phyloP scores from a whole-genome alignment of 2,888 invertebrate species.

The Drosophila subsilvestris region DNA sequence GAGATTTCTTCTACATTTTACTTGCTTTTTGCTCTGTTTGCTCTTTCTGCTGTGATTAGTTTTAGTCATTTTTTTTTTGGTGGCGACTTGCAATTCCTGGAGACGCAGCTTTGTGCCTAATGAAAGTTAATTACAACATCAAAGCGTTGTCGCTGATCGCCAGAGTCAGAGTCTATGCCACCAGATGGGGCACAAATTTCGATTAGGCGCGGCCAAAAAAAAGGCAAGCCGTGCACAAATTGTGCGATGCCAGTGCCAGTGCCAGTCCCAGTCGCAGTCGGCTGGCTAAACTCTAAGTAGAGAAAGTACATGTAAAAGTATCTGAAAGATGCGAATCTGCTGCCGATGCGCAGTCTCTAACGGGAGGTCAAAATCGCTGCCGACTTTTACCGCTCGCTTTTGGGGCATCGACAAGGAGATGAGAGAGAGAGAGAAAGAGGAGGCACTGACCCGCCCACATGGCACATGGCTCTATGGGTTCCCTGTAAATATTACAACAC shows the following conservation, averaged over 20 bases:
- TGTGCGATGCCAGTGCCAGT: constrained; percentile 49
- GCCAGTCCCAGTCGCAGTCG: not conserved
- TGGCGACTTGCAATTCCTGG: constrained; percentile 17
- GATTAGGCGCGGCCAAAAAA: constrained; percentile 69
- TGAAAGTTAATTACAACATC: constrained; percentile 80
- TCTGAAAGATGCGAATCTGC: constrained; percentile 77
- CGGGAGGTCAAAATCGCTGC: constrained; percentile 69
- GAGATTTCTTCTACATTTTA: constrained; percentile 34
- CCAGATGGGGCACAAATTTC: constrained; percentile 67
- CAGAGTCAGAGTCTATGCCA: constrained; percentile 8
- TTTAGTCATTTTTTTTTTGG: constrained; percentile 40
- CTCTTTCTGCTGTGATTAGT: not conserved
- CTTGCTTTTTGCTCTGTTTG: not conserved
- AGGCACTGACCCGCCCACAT: constrained; percentile 42
- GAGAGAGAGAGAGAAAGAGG: not conserved
- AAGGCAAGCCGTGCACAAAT: constrained; percentile 18
- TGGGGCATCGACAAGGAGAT: constrained; percentile 9
- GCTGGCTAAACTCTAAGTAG: constrained; percentile 72
- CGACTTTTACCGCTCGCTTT: constrained; percentile 75
- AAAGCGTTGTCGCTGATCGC: constrained; percentile 47
- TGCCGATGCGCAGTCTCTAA: constrained; percentile 49
- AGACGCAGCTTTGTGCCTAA: constrained; percentile 46
- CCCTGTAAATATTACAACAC: constrained; percentile 76
- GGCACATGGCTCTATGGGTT: constrained; percentile 26
- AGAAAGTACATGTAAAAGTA: constrained; percentile 79